Evolutionary conservation across 2,797 vertebrate genomes (phyloP).

Genomic region (Cirrhinus mrigala): DNA sequence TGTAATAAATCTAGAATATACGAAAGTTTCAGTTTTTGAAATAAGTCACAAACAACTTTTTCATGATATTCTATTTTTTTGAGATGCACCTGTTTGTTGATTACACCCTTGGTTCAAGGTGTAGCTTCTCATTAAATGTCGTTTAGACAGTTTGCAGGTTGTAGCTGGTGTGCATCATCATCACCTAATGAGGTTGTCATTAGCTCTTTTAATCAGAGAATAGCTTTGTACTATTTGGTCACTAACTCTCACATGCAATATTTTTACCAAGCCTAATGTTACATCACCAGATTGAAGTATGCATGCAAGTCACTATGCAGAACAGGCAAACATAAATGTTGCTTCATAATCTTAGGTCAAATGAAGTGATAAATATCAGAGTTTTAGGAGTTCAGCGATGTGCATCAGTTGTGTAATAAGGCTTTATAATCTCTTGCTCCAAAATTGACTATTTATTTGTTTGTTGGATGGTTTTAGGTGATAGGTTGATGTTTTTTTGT

Average conservation of each 20-base stretch:
- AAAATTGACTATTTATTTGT: background rate
- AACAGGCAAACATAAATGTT: background rate
- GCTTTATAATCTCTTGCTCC: background rate
- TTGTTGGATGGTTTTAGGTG: background rate
- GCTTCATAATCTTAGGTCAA: background rate
- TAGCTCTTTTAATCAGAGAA: background rate
- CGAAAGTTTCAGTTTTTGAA: no score
- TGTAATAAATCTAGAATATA: no score
- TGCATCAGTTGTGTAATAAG: background rate
- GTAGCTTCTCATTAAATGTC: constrained; percentile 1
- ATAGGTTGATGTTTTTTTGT: background rate
- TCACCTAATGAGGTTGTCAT: background rate
- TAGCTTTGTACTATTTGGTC: background rate
- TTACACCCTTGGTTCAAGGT: background rate
- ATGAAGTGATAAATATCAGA: background rate
- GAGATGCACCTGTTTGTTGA: no score
- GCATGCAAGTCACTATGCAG: background rate
- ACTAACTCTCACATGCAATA: background rate
- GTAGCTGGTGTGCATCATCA: background rate
- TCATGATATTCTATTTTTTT: no score
- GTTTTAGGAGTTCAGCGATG: background rate
- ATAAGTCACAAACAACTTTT: no score
- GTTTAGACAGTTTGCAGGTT: background rate
- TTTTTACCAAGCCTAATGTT: constrained; percentile 1
- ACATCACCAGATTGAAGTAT: background rate